Evolutionary conservation across 2,888 invertebrate genomes (phyloP), one percentile per base, ranked within the genome.

Genomic region (Eilema caniola): DNA sequence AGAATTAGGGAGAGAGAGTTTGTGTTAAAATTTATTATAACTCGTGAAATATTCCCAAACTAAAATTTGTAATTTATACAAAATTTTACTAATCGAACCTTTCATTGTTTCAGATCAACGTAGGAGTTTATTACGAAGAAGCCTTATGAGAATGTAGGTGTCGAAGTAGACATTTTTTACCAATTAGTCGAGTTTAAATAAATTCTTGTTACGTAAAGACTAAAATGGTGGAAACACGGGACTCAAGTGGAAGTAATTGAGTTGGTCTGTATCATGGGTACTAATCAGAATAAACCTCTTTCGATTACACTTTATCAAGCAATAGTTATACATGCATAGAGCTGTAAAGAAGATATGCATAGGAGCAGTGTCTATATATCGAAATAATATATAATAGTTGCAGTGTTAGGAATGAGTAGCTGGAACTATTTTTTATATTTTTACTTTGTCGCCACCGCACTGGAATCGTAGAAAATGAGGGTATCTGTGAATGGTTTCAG

Each of bases 61-160:
- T 12, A 28, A 66, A 67, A 67, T 37, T 70, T 67, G 16, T n/a
- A 11, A n/a, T 53, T 53, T 14, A 23, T 65, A 65, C 12, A 11
- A 53, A 37, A 66, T 63, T 25, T 63, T 28, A 68, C 60, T 78
- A 41, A 78, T 56, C 67, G 14, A 66, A 61, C 10, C 28, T 83
- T 83, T 67, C 70, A 68, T 90, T 88, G 84, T 93, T 93, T 80
- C 94, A 95, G 95, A 94, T 94, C 93, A 94, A 93, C 91, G 94
- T 95, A 95, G 95, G 94, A 95, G 95, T 95, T 95, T 94, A 95
- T 93, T 90, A 93, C 86, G 90, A 95, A 94, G 94, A 93, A 95
- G 95, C 95, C 95, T 95, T 95, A 95, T 95, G 88, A 94, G 87
- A 92, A 88, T 86, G 93, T 95, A 95, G 94, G 87, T 89, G 90